Conservation (phyloP, 1,140 invertebrate species). For the Teleopsis dalmanni region DNA sequence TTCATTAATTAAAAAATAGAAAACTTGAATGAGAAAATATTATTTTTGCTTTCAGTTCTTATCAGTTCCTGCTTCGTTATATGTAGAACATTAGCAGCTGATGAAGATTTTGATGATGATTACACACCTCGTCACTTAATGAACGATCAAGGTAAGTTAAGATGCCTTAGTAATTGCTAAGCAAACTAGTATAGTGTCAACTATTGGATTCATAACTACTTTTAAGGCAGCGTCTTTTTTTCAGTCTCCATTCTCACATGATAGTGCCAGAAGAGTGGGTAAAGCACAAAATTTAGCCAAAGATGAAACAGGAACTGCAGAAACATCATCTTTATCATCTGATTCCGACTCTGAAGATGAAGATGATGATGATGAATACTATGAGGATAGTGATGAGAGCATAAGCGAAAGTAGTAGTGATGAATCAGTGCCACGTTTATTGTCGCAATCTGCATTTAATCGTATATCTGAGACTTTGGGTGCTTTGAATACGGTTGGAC, state of each 20-base stretch:
- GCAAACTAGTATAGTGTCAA: background rate
- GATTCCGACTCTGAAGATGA: slow-evolving; percentile 22
- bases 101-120: slow-evolving; percentile 14
- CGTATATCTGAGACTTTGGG: slow-evolving; percentile 62
- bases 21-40: too few species aligned
- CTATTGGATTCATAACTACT: slow-evolving; percentile 39
- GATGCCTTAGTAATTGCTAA: background rate
- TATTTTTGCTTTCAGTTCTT: too few species aligned
- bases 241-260: slow-evolving; percentile 26
- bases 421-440: slow-evolving; percentile 42
- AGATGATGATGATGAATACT: slow-evolving; percentile 33
- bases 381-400: slow-evolving; percentile 21
- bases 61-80: too few species aligned
- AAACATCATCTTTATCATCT: background rate
- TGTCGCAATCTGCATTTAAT: slow-evolving; percentile 53
- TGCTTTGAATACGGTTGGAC: slow-evolving; percentile 71
- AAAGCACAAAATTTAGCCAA: background rate
- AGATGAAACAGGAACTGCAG: background rate
- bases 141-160: slow-evolving; percentile 36
- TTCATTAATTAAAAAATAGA: too few species aligned
- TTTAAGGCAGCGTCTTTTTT: slow-evolving; percentile 45
- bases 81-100: too few species aligned
- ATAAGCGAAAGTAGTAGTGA: slow-evolving; percentile 21
- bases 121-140: slow-evolving; percentile 31
- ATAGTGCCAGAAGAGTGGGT: background rate